Conservation (phyloP, 2,113 vertebrate species). For the Paratilapia polleni region DNA sequence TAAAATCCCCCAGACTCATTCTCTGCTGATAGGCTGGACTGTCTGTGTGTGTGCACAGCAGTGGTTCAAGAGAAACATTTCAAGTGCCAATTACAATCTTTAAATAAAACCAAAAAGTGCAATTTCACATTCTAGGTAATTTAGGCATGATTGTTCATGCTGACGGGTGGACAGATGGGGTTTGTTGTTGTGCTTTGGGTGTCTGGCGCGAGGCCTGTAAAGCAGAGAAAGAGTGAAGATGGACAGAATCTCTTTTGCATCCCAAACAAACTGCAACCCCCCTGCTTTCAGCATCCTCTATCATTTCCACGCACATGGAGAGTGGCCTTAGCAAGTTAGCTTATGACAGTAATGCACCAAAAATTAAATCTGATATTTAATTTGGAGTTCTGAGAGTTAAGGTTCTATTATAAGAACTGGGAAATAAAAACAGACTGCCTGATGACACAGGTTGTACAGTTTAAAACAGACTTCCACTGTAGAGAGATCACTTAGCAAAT, state of each 20-base stretch:
- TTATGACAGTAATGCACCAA: background rate
- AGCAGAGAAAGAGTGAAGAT: constrained; percentile 33
- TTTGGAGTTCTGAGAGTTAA: background rate
- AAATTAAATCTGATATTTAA: background rate
- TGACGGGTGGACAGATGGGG: background rate
- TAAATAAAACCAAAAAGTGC: background rate
- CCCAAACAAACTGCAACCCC: constrained; percentile 19
- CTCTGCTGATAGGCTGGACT: constrained; percentile 53
- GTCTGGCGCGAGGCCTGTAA: background rate
- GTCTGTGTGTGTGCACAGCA: background rate
- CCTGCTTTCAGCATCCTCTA: background rate
- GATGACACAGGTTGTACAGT: background rate
- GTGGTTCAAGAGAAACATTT: background rate
- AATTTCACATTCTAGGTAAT: background rate
- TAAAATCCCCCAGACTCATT: background rate
- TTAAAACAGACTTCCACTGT: background rate
- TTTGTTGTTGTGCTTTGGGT: constrained; percentile 65
- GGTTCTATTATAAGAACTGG: background rate
- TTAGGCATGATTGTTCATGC: background rate
- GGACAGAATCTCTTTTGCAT: constrained; percentile 26
- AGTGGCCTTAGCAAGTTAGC: background rate
- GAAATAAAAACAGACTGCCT: background rate
- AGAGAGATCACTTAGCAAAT: background rate
- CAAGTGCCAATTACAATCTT: constrained; percentile 43
- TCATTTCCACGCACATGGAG: background rate